Evolutionary conservation across 2,888 invertebrate species (phyloP).

Genomic region (Ophonus ardosiacus): DNA sequence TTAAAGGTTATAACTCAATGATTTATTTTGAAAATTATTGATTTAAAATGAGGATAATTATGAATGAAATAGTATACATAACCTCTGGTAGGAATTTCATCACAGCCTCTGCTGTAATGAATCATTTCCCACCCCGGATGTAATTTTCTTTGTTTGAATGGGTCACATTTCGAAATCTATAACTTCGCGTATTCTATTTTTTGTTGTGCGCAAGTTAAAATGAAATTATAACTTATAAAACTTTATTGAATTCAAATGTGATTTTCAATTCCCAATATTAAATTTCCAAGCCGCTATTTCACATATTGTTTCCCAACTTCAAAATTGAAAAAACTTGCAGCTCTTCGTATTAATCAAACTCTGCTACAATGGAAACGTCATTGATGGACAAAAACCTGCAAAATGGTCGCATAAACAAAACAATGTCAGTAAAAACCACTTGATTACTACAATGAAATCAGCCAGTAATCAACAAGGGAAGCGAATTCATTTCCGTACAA

Average conservation of each 20-base stretch:
- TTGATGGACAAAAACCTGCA: not conserved
- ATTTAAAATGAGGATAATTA: too few relatives aligned
- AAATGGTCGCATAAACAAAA: conserved; percentile 47
- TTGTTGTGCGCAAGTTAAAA: not conserved
- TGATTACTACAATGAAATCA: conserved; percentile 44
- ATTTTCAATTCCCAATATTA: not conserved
- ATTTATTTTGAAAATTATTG: too few relatives aligned
- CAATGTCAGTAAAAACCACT: conserved; percentile 49
- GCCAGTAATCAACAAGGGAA: conserved; percentile 26
- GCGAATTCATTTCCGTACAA: conserved; percentile 27
- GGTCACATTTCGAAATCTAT: not conserved
- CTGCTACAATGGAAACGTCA: conserved; percentile 16
- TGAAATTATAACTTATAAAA: not conserved
- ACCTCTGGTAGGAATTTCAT: too few relatives aligned
- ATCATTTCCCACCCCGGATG: too few relatives aligned
- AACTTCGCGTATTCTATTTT: not conserved
- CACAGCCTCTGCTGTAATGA: too few relatives aligned
- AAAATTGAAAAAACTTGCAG: not conserved
- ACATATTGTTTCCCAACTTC: not conserved
- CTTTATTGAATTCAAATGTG: not conserved
- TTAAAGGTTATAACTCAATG: too few relatives aligned
- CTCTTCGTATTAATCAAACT: not conserved
- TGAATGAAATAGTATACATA: too few relatives aligned
- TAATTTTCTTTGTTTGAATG: not conserved
- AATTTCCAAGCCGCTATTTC: not conserved